Base-by-base conservation (phyloP, 1,140 invertebrate genomes). In the Pristionchus pacificus region DNA sequence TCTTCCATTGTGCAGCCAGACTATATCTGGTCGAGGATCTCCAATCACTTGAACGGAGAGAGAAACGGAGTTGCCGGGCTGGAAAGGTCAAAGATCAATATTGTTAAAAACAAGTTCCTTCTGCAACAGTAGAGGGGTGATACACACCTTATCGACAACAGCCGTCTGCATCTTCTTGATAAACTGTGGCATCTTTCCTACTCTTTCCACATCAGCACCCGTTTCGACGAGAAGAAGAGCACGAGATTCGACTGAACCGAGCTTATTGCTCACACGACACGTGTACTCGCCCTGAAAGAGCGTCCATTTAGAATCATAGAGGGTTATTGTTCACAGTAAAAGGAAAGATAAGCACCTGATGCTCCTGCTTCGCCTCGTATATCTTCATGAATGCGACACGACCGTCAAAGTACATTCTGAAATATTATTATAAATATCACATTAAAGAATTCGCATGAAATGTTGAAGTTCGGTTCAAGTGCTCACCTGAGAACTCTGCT, bases 331-430 rank as follows among this genome's bases (percentile, higher is more conserved):
- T n/a, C n/a, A n/a, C n/a, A n/a, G n/a, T n/a, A n/a, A n/a, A n/a
- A n/a, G n/a, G n/a, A n/a, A n/a, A n/a, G n/a, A n/a, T n/a, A n/a
- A n/a, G n/a, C n/a, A 79, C 79, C 57, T 76, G 60, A 55, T 80
- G 77, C 14, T 78, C 71, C 15, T 60, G 55, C 2, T 76, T 60
- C 2, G 78, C 79, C 65, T 80, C 79, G 63, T 80, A 82, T 28
- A 81, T 74, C 38, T 81, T 81, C 60, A 81, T 57, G 57, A 80
- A 75, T 6, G 79, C 79, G 6, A 81, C 68, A 15, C 80, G 65
- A 14, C 79, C 79, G 66, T 81, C 79, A 55, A 81, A 81, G 62
- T 81, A 82, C n/a, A 78, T 82, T 58, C 79, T 63, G n/a, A n/a
- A n/a, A n/a, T n/a, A n/a, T n/a, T n/a, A n/a, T n/a, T n/a, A n/a